Conservation (phyloP, 2,888 invertebrate species). For the Seira musarum region DNA sequence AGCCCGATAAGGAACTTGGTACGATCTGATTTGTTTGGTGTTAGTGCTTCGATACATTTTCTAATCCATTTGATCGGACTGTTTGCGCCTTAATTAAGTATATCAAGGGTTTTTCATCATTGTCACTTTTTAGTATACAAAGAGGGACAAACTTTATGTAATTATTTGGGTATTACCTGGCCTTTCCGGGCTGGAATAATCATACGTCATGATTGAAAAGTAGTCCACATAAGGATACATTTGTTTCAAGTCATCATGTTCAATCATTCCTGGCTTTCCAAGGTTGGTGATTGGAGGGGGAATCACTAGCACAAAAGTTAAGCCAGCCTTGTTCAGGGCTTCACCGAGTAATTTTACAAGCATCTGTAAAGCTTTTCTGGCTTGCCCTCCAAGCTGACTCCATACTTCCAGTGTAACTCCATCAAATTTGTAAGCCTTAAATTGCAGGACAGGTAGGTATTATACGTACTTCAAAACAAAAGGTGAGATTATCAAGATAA, state of each 20-base stretch:
- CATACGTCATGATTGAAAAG: constrained; percentile 98
- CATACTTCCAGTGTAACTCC: constrained; percentile 94
- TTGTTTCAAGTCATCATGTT: constrained; percentile 82
- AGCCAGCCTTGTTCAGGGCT: constrained; percentile 72
- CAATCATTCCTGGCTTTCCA: constrained; percentile 78
- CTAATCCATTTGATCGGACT: constrained; percentile 89
- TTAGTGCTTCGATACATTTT: constrained; percentile 82
- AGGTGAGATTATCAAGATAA: constrained; percentile 40
- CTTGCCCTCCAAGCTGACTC: constrained; percentile 84
- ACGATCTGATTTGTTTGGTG: constrained; percentile 77
- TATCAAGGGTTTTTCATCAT: no score
- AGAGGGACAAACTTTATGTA: constrained; percentile 15
- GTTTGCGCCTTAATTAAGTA: constrained; percentile 81
- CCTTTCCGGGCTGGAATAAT: constrained; percentile 86
- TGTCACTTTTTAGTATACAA: constrained; percentile 27
- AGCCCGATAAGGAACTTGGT: constrained; percentile 89
- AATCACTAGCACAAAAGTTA: constrained; percentile 83
- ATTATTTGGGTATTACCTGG: constrained; percentile 76
- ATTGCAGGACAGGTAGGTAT: no score
- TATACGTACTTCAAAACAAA: no score
- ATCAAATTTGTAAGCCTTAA: constrained; percentile 87
- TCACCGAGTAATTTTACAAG: constrained; percentile 80
- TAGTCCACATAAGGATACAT: constrained; percentile 85
- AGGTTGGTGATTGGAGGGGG: constrained; percentile 76
- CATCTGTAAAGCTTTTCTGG: constrained; percentile 72